Evolutionary conservation across 2,797 vertebrate species (phyloP), one percentile per base, ranked within the genome.

Genomic region (Ceyx erithaca): DNA sequence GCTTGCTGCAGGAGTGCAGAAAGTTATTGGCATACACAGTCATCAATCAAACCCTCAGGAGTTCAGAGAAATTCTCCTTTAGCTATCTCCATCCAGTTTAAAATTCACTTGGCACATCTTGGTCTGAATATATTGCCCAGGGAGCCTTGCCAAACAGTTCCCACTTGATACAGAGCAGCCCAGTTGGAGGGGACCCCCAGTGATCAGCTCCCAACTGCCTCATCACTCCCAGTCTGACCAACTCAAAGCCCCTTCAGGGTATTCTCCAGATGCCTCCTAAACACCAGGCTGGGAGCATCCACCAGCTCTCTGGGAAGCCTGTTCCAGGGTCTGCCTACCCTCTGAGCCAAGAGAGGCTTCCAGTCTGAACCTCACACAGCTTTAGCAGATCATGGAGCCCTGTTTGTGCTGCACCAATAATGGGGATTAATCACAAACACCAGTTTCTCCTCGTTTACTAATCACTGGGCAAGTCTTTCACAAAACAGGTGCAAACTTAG

Each of bases 151-250:
- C 20, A 76, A 89, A 23, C 2, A 19, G 48, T 69, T 64, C 28
- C 51, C 31, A n/a, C 25, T 55, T 48, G 17, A 25, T 49, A 37
- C 2, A 30, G 25, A 73, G 12, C 4, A 54, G 20, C 6, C 33
- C 33, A 19, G 8, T 4, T 40, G n/a, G 69, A 72, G 82, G 41
- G 16, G 19, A 48, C 1, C 1, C 6, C 19, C 35, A 67, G 7
- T 0, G 0, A 26, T 37, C 26, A 46, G 14, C n/a, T 31, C 41
- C 54, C 66, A 80, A 28, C 12, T 20, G 35, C 35, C 58, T 63
- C 61, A 52, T 10, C 19, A 23, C 4, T 52, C 69, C 43, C 79
- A 17, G 43, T 26, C 22, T 79, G 35, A 58, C 37, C 58, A 52
- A 72, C 12, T 37, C 62, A 72, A 46, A 58, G 17, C 25, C 45